Percentiles rank a stretch among this genome's conserved stretches.
phyloP scores from a whole-genome alignment of 2,888 invertebrate genomes.

The Smittia aterrima region DNA sequence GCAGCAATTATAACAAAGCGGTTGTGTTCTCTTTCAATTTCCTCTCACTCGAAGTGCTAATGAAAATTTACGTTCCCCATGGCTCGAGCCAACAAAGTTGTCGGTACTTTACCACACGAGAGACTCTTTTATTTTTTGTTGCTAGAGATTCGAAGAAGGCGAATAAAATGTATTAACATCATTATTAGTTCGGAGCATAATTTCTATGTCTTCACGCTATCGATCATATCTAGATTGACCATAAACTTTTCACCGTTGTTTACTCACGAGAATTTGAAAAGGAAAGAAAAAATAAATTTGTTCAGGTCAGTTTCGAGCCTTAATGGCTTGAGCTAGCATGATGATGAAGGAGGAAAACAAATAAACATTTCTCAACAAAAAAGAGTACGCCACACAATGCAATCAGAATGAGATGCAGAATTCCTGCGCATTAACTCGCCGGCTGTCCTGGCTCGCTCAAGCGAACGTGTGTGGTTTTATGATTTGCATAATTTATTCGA shows the following conservation, averaged over 20 bases:
- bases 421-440: neutral
- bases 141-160: neutral
- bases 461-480: slow-evolving; percentile 31
- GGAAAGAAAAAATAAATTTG: neutral
- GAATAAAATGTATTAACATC: slow-evolving; percentile 3
- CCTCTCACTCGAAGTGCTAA: no score
- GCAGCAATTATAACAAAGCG: no score
- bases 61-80: no score
- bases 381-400: slow-evolving; percentile 3
- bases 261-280: neutral
- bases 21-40: no score
- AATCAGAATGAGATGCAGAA: slow-evolving; percentile 1
- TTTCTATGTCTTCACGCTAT: neutral
- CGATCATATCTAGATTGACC: neutral
- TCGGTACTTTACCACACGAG: neutral
- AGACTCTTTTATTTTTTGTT: neutral
- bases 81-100: no score
- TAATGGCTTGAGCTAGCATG: neutral
- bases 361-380: neutral
- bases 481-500: slow-evolving; percentile 30
- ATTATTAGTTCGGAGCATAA: neutral
- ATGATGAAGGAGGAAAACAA: neutral
- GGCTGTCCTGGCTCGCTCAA: neutral
- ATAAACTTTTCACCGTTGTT: neutral
- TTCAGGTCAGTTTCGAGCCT: neutral